Evolutionary conservation across 2,113 vertebrate genomes (phyloP).

Genomic region (Rafetus swinhoei): DNA sequence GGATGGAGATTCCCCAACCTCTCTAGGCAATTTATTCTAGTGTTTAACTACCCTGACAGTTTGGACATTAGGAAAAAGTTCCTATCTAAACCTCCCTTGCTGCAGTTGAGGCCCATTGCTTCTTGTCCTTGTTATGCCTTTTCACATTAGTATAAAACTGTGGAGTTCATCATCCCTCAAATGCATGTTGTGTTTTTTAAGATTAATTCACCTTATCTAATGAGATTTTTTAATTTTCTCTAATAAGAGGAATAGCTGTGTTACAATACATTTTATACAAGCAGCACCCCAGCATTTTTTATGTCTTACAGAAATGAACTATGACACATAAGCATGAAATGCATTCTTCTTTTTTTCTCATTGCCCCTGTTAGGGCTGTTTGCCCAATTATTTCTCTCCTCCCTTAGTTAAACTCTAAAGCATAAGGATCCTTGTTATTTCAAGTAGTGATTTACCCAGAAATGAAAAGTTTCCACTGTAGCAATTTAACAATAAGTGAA

Average conservation of each 20-base stretch:
- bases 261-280: constrained; percentile 15
- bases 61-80: no score
- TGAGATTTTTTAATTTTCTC: neutral
- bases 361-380: constrained; percentile 25
- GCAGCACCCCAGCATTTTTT: neutral
- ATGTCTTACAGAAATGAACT: constrained; percentile 21
- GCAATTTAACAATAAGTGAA: constrained; percentile 16
- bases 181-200: neutral
- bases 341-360: neutral
- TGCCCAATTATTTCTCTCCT: neutral
- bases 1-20: no score
- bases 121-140: no score
- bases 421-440: constrained; percentile 21
- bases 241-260: neutral
- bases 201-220: neutral
- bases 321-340: neutral
- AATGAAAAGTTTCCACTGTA: neutral
- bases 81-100: no score
- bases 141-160: neutral
- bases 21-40: no score
- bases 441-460: constrained; percentile 37
- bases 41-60: no score
- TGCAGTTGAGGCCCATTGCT: no score
- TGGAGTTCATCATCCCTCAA: neutral
- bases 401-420: neutral